Evolutionary conservation across 1,140 invertebrate genomes (phyloP).

Genomic region (Drosophila biarmipes): DNA sequence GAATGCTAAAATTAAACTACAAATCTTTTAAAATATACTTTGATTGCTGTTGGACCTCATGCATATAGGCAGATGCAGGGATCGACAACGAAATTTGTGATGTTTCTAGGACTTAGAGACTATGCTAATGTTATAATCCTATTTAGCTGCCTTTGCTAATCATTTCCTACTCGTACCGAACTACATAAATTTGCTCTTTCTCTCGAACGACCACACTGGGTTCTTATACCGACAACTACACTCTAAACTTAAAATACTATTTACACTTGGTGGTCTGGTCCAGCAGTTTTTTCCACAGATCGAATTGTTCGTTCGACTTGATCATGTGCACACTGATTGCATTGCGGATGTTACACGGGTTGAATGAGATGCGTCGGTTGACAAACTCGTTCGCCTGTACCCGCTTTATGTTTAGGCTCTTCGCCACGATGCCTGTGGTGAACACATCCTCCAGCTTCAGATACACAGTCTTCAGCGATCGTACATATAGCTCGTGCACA

Average conservation of each 20-base stretch:
- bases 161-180: conserved; percentile 33
- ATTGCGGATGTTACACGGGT: conserved; percentile 92
- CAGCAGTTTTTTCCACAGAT: conserved; percentile 94
- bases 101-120: conserved; percentile 52
- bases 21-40: conserved; percentile 60
- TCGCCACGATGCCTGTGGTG: conserved; percentile 93
- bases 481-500: conserved; percentile 88
- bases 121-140: conserved; percentile 48
- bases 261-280: conserved; percentile 93
- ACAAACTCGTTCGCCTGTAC: conserved; percentile 92
- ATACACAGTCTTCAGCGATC: conserved; percentile 89
- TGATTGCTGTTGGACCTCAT: conserved; percentile 5
- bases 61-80: conserved; percentile 21
- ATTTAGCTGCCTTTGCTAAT: conserved; percentile 54
- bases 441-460: conserved; percentile 95
- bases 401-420: conserved; percentile 89
- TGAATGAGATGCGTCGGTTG: conserved; percentile 91
- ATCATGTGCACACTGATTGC: conserved; percentile 95
- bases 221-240: conserved; percentile 14
- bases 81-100: conserved; percentile 30
- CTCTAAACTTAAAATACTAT: conserved; percentile 83
- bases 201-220: not conserved
- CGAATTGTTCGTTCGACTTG: conserved; percentile 94
- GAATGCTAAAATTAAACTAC: conserved; percentile 79
- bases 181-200: conserved; percentile 11